Percentiles rank a stretch among this genome's conserved stretches.
Conservation (phyloP, 2,888 invertebrate species). For the Catocala sponsa region DNA sequence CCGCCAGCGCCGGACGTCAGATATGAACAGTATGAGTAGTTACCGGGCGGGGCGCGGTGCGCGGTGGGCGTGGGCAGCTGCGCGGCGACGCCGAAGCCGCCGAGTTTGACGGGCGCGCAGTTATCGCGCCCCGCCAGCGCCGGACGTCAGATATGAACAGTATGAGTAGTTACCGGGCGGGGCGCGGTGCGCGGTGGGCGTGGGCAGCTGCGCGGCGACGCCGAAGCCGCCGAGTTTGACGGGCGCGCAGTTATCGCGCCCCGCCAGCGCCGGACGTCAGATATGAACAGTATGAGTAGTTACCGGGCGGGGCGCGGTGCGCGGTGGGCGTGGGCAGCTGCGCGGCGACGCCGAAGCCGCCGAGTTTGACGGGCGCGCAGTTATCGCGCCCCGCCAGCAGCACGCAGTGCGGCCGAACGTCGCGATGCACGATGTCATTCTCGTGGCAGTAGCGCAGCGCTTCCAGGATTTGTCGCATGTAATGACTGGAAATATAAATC, state of each 20-base stretch:
- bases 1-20: conserved; percentile 96
- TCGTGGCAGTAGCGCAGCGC: conserved; percentile 99
- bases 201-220: conserved; percentile 97
- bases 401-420: conserved; percentile 99
- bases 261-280: conserved; percentile 96
- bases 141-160: conserved; percentile 88
- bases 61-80: conserved; percentile 97
- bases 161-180: conserved; percentile 90
- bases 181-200: conserved; percentile 98
- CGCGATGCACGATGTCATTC: conserved; percentile 98
- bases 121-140: conserved; percentile 98
- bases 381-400: conserved; percentile 98
- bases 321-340: conserved; percentile 94
- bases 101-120: conserved; percentile 99
- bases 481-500: conserved; percentile 92
- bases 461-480: conserved; percentile 99
- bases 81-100: conserved; percentile 98
- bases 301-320: conserved; percentile 80
- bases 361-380: conserved; percentile 99
- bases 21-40: background rate
- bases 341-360: conserved; percentile 98
- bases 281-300: conserved; percentile 1
- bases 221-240: conserved; percentile 99
- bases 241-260: conserved; percentile 99
- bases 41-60: conserved; percentile 97